Percentiles rank a stretch among this genome's conserved stretches.
Conservation (phyloP, 2,888 invertebrate genomes). For the Diplazon laetatorius region DNA sequence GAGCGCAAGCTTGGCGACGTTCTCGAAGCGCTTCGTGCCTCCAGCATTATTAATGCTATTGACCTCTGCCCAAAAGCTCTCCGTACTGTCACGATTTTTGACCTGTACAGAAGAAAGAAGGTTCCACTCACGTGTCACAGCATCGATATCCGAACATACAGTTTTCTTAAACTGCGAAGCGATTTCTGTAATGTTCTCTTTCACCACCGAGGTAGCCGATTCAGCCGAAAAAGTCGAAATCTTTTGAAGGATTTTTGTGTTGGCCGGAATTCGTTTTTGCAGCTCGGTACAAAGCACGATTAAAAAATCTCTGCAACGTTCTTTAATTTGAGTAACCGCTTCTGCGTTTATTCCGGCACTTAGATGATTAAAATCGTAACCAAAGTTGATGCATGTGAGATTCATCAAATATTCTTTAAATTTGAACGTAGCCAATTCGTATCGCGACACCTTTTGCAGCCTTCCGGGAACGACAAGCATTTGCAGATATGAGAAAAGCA, state of each 20-base stretch:
- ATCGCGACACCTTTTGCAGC: constrained; percentile 68
- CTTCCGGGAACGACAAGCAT: constrained; percentile 68
- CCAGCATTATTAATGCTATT: constrained; percentile 28
- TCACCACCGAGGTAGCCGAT: constrained; percentile 10
- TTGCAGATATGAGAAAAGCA: constrained; percentile 58
- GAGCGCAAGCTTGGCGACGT: constrained; percentile 51
- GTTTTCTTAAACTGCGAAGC: neutral
- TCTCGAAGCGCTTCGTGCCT: constrained; percentile 41
- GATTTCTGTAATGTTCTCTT: constrained; percentile 4
- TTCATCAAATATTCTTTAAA: constrained; percentile 70
- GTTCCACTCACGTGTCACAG: constrained; percentile 33
- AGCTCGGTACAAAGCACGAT: neutral
- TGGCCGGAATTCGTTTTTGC: constrained; percentile 67
- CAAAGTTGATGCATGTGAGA: constrained; percentile 70
- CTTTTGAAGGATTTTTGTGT: constrained; percentile 66
- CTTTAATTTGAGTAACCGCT: constrained; percentile 59
- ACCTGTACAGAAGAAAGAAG: neutral
- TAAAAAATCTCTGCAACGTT: constrained; percentile 66
- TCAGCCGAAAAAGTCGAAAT: constrained; percentile 59
- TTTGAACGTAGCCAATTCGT: constrained; percentile 67
- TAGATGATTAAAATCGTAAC: constrained; percentile 68
- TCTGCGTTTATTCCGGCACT: constrained; percentile 42
- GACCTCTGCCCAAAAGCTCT: constrained; percentile 48
- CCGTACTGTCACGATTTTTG: constrained; percentile 13
- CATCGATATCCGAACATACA: constrained; percentile 29